Conservation (phyloP, 2,888 invertebrate species). For the Dasypogon diadema region DNA sequence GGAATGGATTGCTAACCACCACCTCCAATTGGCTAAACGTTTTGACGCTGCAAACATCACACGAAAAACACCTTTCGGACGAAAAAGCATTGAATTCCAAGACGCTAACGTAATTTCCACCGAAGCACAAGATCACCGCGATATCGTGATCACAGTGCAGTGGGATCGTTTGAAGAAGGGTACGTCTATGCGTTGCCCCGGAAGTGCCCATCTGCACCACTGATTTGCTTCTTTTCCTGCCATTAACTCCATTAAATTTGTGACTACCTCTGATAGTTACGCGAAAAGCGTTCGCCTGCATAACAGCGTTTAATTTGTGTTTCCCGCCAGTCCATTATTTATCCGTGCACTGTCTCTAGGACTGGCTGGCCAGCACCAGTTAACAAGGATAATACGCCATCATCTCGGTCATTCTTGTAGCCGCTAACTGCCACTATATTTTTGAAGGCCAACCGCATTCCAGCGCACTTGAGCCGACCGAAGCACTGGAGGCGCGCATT, state of each 20-base stretch:
- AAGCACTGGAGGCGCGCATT: slow-evolving; percentile 43
- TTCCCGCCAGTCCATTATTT: too few species aligned
- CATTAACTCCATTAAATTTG: too few species aligned
- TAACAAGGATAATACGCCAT: slow-evolving; percentile 27
- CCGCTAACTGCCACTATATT: slow-evolving; percentile 51
- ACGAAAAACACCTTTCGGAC: slow-evolving; percentile 4
- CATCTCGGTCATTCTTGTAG: slow-evolving; percentile 40
- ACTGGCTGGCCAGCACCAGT: too few species aligned
- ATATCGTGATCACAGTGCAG: neutral
- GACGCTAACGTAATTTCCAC: slow-evolving; percentile 23
- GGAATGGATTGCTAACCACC: too few species aligned
- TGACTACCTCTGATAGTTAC: too few species aligned
- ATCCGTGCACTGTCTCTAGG: too few species aligned
- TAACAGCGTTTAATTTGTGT: too few species aligned
- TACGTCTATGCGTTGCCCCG: slow-evolving; percentile 4
- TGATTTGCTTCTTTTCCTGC: too few species aligned
- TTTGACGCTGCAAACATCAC: slow-evolving; percentile 26
- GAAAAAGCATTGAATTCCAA: slow-evolving; percentile 33
- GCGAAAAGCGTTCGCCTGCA: too few species aligned
- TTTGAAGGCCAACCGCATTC: slow-evolving; percentile 58
- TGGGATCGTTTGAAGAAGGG: neutral
- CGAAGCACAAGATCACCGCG: neutral
- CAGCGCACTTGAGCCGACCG: slow-evolving; percentile 52
- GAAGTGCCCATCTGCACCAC: too few species aligned
- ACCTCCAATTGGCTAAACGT: too few species aligned